Conservation (phyloP, 2,888 invertebrate genomes). For the Lacanobia wlatinum region DNA sequence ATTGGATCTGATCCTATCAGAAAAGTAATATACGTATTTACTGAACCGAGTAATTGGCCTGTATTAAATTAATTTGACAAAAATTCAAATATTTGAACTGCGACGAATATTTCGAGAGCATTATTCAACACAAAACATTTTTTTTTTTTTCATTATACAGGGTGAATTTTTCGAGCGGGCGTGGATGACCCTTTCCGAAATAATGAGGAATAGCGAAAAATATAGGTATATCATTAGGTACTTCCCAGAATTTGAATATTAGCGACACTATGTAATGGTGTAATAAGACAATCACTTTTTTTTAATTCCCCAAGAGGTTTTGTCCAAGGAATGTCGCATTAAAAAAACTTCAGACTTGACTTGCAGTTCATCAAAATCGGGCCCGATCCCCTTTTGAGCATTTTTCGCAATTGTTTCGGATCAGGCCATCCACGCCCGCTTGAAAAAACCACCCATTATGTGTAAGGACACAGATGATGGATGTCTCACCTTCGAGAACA, state of each 20-base stretch:
- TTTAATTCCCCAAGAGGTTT: too few relatives aligned
- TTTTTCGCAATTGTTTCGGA: background rate
- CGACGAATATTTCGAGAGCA: slow-evolving; percentile 30
- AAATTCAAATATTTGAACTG: background rate
- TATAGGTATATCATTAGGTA: background rate
- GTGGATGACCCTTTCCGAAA: background rate
- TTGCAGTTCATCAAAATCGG: too few relatives aligned
- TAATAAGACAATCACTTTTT: too few relatives aligned
- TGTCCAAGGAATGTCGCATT: too few relatives aligned
- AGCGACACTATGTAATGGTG: too few relatives aligned
- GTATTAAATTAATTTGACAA: too few relatives aligned
- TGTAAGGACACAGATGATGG: slow-evolving; percentile 31
- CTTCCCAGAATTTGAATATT: too few relatives aligned
- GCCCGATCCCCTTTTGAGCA: background rate
- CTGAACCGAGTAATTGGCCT: background rate
- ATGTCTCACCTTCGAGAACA: slow-evolving; percentile 42
- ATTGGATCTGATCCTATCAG: background rate
- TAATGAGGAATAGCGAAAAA: background rate
- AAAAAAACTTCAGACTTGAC: too few relatives aligned
- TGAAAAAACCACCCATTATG: background rate
- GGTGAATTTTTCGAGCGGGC: background rate
- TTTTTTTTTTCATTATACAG: background rate
- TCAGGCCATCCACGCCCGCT: background rate
- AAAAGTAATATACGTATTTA: slow-evolving; percentile 11
- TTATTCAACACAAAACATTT: slow-evolving; percentile 15